Evolutionary conservation across 2,113 vertebrate genomes (phyloP), one percentile per base, ranked within the genome.

Genomic region (Xiphorhynchus elegans): DNA sequence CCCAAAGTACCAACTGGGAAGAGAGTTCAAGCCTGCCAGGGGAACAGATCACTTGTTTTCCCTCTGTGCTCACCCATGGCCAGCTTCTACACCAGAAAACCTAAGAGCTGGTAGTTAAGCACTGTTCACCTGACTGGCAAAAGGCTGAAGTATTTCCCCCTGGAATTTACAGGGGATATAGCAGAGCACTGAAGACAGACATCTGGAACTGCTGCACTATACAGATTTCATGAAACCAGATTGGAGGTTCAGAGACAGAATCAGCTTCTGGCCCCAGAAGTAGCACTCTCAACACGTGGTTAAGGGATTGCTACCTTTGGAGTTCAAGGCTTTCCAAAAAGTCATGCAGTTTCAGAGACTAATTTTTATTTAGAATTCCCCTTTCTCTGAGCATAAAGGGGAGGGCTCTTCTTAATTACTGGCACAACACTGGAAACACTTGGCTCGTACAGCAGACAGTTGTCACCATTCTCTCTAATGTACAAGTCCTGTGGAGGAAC

Each of bases 261-360:
- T 16, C 60, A 78, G 35, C 14, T 47, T 66, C 59, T 49, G 56
- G 35, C 24, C 17, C 13, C 10, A 53, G 49, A 44, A 68, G 19
- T 1, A 13, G 21, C 31, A 53, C 28, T 42, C 26, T 52, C 17
- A 37, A 78, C 46, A 29, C 0, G 0, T 1, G 37, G 39, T 33
- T 20, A 59, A 67, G 13, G 2, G 13, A 91, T 6, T 37, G 17
- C 39, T 37, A 15, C 35, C n/a, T 86, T 55, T 46, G 28, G 33
- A 83, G 46, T 35, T 69, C 50, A 60, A 86, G 10, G 19, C 13
- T 68, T 74, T 35, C 64, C n/a, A 53, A 31, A 20, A 55, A 50
- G 33, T 17, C 13, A 24, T 5, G 4, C 20, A 59, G 20, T 60
- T 86, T 74, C 68, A 59, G 20, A 53, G 23, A 62, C 25, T 33